Evolutionary conservation across 1,140 invertebrate species (phyloP).

Genomic region (Procambarus virginalis): DNA sequence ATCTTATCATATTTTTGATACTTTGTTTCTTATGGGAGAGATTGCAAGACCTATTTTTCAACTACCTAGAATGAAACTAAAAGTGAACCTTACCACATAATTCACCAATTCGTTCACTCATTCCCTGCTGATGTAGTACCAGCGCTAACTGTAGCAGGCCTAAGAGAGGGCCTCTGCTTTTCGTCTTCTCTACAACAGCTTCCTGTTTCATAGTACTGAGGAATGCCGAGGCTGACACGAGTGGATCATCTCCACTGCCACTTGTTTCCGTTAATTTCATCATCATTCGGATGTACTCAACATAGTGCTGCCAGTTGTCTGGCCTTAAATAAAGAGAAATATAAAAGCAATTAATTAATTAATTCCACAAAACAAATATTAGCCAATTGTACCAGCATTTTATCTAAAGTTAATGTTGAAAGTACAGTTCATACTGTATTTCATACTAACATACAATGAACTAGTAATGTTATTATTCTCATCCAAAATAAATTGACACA

Average conservation of each 20-base stretch:
- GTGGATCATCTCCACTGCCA: slow-evolving; percentile 11
- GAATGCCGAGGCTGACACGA: slow-evolving; percentile 13
- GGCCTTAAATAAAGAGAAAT: slow-evolving; percentile 25
- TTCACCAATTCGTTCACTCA: slow-evolving; percentile 9
- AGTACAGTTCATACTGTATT: no score
- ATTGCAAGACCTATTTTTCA: no score
- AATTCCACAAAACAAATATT: no score
- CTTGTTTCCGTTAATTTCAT: slow-evolving; percentile 33
- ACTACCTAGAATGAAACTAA: no score
- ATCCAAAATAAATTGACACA: no score
- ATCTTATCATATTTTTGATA: no score
- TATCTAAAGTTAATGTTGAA: no score
- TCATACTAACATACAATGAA: no score
- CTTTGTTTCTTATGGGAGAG: no score
- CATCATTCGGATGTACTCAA: slow-evolving; percentile 43
- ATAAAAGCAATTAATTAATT: no score
- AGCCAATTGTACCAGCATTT: no score
- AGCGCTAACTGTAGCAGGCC: slow-evolving; percentile 52
- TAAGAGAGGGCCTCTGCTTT: slow-evolving; percentile 41
- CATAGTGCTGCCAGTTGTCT: slow-evolving; percentile 70
- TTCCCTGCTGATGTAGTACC: slow-evolving; percentile 15
- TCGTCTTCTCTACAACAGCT: background rate
- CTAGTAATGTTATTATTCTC: no score
- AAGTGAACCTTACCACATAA: slow-evolving; percentile 35
- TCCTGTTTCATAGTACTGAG: background rate